Evolutionary conservation across 2,888 invertebrate genomes (phyloP).

Genomic region (Hydroisotoma schaefferi): DNA sequence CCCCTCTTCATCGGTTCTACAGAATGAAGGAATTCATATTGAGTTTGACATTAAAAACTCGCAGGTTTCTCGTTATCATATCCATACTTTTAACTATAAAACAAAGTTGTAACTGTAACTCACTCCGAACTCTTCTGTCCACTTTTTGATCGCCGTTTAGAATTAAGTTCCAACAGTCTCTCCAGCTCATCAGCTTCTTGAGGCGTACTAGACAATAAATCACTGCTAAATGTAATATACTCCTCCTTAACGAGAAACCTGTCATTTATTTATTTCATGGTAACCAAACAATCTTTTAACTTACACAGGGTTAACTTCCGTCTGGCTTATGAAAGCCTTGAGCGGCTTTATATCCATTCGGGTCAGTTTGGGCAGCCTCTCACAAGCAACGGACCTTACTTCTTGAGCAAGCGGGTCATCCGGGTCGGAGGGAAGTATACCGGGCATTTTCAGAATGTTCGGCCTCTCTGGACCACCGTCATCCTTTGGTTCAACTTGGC

Average conservation of each 20-base stretch:
- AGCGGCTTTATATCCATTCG: not conserved
- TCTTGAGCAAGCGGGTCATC: not conserved
- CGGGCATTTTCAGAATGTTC: not conserved
- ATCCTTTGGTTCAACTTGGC: too few species aligned
- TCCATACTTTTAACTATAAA: too few species aligned
- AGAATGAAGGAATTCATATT: too few species aligned
- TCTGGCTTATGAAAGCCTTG: not conserved
- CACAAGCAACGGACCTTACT: not conserved
- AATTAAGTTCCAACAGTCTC: conserved; percentile 4
- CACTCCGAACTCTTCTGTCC: not conserved
- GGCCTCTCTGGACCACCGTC: too few species aligned
- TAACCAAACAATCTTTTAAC: too few species aligned
- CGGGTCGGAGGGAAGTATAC: not conserved
- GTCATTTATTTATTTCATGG: too few species aligned
- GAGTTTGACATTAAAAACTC: too few species aligned
- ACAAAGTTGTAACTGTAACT: not conserved
- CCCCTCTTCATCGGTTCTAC: not conserved
- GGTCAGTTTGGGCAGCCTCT: not conserved
- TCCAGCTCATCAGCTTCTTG: conserved; percentile 9
- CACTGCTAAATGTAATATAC: not conserved
- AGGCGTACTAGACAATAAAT: conserved; percentile 3
- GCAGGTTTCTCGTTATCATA: too few species aligned
- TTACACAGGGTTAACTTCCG: not conserved
- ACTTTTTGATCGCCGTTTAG: conserved; percentile 3
- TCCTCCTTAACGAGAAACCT: too few species aligned